Base-by-base conservation (phyloP, 2,113 vertebrate genomes). In the Bothrops jararaca region DNA sequence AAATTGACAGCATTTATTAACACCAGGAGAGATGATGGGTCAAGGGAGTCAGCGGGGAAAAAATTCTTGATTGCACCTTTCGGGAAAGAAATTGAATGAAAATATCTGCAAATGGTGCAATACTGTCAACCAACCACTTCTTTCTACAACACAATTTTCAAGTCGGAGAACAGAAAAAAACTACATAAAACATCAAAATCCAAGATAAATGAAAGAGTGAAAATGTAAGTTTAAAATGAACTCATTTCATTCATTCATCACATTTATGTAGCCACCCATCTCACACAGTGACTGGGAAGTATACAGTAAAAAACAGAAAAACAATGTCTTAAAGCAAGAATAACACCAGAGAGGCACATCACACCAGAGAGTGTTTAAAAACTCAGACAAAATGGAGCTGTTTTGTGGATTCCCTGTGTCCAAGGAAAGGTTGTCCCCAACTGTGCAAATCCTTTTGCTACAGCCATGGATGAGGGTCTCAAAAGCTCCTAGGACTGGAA, bases 1-100 rank as follows among this genome's bases (percentile, higher is more conserved):
- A 99, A 99, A 96, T 98, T 98, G 80, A 99, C 96, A 0, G 98
- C 98, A 56, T 99, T 99, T 93, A 98, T 98, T 53, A 99, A 95
- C 53, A 98, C 97, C 93, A 99, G 92, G 80, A 94, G 96, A 1
- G 98, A 98, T 86, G 97, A 95, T 0, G 29, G 1, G 64, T 93
- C 95, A 50, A 99, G 18, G 0, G 97, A 98, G 42, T 97, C 98
- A 87, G 95, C 89, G 92, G 98, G 98, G 87, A 99, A 94, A 39
- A 99, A 96, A 42, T 98, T 97, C 95, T 98, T 97, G 29, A 99
- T 98, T 98, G 99, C 98, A 95, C 98, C 99, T 99, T 58, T 53
- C 93, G 90, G 89, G 93, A 29, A 92, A n/a, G 85, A 24, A 12
- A 86, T 85, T 23, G 85, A 69, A 91, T 20, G 13, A 93, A 48